Base-by-base conservation (phyloP, 1,140 invertebrate species). In the Nephotettix cincticeps region DNA sequence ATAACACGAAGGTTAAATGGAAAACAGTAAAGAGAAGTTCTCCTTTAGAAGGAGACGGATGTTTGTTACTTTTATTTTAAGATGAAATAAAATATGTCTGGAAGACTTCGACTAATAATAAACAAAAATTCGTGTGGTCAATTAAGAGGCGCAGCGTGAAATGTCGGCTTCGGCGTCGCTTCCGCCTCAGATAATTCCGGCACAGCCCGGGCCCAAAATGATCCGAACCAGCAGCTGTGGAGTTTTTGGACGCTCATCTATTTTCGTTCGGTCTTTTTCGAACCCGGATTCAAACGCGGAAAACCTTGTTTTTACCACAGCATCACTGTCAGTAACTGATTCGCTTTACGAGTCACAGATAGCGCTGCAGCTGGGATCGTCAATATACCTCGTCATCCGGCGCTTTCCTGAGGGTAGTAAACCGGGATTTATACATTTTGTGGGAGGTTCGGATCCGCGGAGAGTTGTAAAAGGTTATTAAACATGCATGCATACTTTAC, bases 341-440 rank as follows among this genome's bases (percentile, higher is more conserved):
- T 28, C 21, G 27, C 11, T 61, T 61, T 61, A 61, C 56, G 56
- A 61, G 1, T 27, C 23, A 23, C 21, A 61, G 21, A 61, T 28
- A 61, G 21, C 56, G 25, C 23, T 25, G 23, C 56, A 14, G 21
- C 23, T 13, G 56, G 14, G 47, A 4, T 27, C 23, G 14, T 14
- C 21, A 14, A 29, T 11, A 21, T 3, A 23, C 21, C 47, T n/a
- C 17, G 17, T 19, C 27, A 21, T 13, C 56, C 19, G 6, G 13
- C 4, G 6, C 47, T 11, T 54, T 54, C 47, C 13, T 23, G 27
- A 23, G 13, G 6, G 56, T 29, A 27, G 56, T 61, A 61, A 61
- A 61, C 21, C 56, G 21, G 23, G 27, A 27, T 61, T 61, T 61
- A 61, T 61, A 61, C n/a, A 61, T 61, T 61, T 61, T 28, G 56